A percentile compares a stretch with the other conserved stretches of the same genome.
phyloP scores from a whole-genome alignment of 2,888 invertebrate genomes.

The Yponomeuta sedellus region DNA sequence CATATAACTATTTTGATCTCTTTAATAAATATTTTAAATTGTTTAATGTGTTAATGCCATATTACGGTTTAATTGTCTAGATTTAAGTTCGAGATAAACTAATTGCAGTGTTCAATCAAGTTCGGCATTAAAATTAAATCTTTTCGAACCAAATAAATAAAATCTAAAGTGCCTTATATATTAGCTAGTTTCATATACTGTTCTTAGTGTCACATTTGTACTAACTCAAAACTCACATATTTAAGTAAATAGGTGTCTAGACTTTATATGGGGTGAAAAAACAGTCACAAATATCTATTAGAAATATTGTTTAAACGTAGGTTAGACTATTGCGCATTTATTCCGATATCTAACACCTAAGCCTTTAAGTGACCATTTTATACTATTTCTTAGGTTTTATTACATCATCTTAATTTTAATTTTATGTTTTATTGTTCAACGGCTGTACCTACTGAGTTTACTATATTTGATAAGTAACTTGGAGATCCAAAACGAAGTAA shows the following conservation, averaged over 20 bases:
- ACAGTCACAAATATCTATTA: conserved; percentile 47
- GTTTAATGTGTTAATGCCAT: conserved; percentile 72
- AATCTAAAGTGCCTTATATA: conserved; percentile 51
- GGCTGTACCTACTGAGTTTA: neutral
- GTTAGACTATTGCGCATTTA: conserved; percentile 32
- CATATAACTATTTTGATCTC: conserved; percentile 60
- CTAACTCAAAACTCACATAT: conserved; percentile 18
- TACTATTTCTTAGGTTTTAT: neutral
- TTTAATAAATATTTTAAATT: conserved; percentile 46
- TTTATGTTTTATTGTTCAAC: neutral
- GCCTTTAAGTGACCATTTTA: neutral
- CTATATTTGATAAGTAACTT: conserved; percentile 52
- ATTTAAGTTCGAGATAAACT: conserved; percentile 11
- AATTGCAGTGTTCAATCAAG: conserved; percentile 7
- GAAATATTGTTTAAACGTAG: conserved; percentile 27
- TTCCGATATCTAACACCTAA: conserved; percentile 19
- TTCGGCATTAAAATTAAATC: conserved; percentile 13
- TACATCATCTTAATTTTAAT: neutral
- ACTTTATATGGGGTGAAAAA: conserved; percentile 23
- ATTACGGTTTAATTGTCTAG: conserved; percentile 62
- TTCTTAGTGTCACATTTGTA: conserved; percentile 16
- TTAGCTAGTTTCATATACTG: conserved; percentile 26
- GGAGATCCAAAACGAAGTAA: conserved; percentile 49
- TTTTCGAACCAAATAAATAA: conserved; percentile 54
- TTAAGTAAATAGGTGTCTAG: too few relatives aligned